A percentile compares a stretch with the other conserved stretches of the same genome.
phyloP scores from a whole-genome alignment of 2,888 invertebrate genomes.

The Psylliodes chrysocephalus region DNA sequence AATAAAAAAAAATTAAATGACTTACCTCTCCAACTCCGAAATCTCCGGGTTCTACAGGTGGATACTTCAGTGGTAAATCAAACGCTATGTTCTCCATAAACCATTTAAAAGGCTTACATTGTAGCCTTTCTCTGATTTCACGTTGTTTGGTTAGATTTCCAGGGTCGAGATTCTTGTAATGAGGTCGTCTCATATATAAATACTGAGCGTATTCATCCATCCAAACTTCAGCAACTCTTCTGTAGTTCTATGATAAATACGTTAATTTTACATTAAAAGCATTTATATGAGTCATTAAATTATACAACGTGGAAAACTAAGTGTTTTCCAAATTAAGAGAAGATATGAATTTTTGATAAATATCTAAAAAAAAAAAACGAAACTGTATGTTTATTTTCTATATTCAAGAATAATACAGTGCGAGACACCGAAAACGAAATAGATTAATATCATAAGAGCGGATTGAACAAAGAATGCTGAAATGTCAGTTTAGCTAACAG shows the following conservation, averaged over 20 bases:
- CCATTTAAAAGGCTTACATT: slow-evolving; percentile 95
- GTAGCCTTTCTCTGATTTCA: slow-evolving; percentile 76
- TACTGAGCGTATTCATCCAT: slow-evolving; percentile 97
- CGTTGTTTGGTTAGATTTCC: slow-evolving; percentile 85
- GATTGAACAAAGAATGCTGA: no score
- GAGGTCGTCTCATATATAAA: slow-evolving; percentile 82
- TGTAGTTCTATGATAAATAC: slow-evolving; percentile 81
- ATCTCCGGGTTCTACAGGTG: slow-evolving; percentile 85
- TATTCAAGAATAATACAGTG: no score
- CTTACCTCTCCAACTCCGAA: slow-evolving; percentile 81
- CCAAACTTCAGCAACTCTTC: slow-evolving; percentile 96
- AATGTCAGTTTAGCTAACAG: no score
- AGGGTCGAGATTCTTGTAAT: slow-evolving; percentile 78
- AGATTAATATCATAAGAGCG: no score
- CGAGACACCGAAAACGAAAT: no score
- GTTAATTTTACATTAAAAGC: no score
- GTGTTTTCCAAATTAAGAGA: no score
- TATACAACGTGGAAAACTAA: neutral
- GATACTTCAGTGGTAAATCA: slow-evolving; percentile 87
- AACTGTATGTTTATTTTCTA: no score
- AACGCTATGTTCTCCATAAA: slow-evolving; percentile 93
- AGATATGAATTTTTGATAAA: no score
- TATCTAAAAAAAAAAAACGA: no score
- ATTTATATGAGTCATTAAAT: neutral
- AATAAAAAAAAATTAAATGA: slow-evolving; percentile 16